phyloP scores from a whole-genome alignment of 2,113 vertebrate species.

The Centropristis striata region DNA sequence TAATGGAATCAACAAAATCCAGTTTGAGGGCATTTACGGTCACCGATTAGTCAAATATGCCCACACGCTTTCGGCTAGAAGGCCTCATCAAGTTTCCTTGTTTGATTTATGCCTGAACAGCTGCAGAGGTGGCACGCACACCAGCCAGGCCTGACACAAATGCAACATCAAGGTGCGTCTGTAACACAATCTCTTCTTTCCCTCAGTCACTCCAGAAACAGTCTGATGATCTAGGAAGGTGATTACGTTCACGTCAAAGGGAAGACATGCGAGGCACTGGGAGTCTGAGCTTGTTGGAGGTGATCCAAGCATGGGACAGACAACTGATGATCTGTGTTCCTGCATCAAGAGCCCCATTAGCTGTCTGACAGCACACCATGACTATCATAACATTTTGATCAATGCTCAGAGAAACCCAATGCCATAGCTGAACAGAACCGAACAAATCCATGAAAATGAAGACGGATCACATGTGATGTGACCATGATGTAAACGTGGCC shows the following conservation, averaged over 20 bases:
- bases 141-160: conserved; percentile 58
- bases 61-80: conserved; percentile 46
- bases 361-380: conserved; percentile 4
- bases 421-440: background rate
- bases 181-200: conserved; percentile 64
- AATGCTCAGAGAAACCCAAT: conserved; percentile 10
- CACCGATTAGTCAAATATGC: conserved; percentile 59
- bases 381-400: conserved; percentile 45
- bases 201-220: conserved; percentile 47
- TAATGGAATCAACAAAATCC: conserved; percentile 29
- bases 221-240: conserved; percentile 58
- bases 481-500: background rate
- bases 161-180: conserved; percentile 63
- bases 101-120: conserved; percentile 83
- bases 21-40: conserved; percentile 37
- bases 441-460: conserved; percentile 18
- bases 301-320: conserved; percentile 31
- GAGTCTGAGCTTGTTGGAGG: conserved; percentile 26
- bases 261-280: conserved; percentile 26
- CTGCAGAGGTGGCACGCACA: conserved; percentile 67
- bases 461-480: conserved; percentile 2
- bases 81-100: conserved; percentile 67
- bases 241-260: conserved; percentile 52
- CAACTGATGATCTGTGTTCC: conserved; percentile 21
- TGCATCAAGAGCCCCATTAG: conserved; percentile 13